Evolutionary conservation across 2,797 vertebrate genomes (phyloP).

Genomic region (Hypotaenidia okinawae): DNA sequence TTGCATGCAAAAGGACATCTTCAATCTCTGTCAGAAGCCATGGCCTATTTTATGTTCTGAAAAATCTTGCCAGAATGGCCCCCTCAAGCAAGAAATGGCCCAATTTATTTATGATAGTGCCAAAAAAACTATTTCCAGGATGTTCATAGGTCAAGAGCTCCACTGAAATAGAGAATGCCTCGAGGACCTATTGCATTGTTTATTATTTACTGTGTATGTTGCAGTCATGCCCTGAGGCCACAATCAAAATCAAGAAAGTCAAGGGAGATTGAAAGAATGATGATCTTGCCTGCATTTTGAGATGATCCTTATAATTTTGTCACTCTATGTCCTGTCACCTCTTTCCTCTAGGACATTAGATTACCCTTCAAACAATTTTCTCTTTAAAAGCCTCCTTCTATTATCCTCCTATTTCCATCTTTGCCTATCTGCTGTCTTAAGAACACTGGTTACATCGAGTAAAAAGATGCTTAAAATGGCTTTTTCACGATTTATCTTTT

Average conservation of each 20-base stretch:
- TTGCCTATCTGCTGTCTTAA: neutral
- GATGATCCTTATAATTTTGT: neutral
- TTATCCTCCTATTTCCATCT: neutral
- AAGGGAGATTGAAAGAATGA: neutral
- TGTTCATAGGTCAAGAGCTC: conserved; percentile 50
- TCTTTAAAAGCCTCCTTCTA: neutral
- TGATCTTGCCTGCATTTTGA: neutral
- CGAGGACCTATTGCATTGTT: neutral
- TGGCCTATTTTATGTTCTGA: neutral
- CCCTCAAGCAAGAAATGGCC: conserved; percentile 10
- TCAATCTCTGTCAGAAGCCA: neutral
- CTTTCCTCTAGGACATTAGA: neutral
- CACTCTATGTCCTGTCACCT: neutral
- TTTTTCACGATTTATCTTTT: neutral
- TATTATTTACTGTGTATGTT: conserved; percentile 15
- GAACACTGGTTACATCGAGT: neutral
- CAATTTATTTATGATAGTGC: conserved; percentile 52
- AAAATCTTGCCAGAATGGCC: neutral
- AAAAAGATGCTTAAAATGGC: neutral
- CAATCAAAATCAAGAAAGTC: neutral
- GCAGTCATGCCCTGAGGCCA: neutral
- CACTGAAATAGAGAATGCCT: conserved; percentile 34
- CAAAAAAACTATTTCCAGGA: conserved; percentile 46
- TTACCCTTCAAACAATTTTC: neutral
- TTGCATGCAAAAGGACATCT: neutral